Evolutionary conservation across 2,888 invertebrate species (phyloP).

Genomic region (Xylota sylvarum): DNA sequence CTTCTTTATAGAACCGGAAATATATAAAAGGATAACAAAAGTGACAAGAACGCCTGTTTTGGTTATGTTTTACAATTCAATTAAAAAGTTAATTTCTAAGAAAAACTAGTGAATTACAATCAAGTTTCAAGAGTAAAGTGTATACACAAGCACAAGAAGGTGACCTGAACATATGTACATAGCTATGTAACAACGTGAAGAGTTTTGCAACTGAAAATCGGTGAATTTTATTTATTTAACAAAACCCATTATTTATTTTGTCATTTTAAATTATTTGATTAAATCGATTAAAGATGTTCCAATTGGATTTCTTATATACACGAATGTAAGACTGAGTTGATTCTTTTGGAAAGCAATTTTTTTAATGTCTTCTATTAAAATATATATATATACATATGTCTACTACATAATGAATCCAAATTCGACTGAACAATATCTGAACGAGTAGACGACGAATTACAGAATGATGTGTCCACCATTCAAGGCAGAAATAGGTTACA

Average conservation of each 20-base stretch:
- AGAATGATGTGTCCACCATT: too few relatives aligned
- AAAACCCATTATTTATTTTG: neutral
- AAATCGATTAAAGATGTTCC: too few relatives aligned
- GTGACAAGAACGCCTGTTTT: neutral
- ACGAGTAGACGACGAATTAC: too few relatives aligned
- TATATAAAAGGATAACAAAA: neutral
- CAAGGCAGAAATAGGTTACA: too few relatives aligned
- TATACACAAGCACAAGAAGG: neutral
- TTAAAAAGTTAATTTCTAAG: neutral
- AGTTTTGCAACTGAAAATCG: neutral
- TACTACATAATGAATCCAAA: too few relatives aligned
- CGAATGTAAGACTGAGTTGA: too few relatives aligned
- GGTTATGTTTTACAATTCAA: neutral
- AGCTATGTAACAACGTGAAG: neutral
- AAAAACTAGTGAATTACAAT: neutral
- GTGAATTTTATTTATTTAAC: neutral
- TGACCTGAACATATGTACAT: neutral
- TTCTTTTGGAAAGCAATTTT: too few relatives aligned
- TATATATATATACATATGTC: too few relatives aligned
- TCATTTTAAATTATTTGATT: too few relatives aligned
- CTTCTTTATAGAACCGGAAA: constrained; percentile 3
- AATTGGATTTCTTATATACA: too few relatives aligned
- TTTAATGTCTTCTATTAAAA: too few relatives aligned
- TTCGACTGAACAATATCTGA: too few relatives aligned
- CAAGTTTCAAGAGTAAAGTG: neutral